Conservation (phyloP, 2,888 invertebrate genomes). For the Metallyticus violacea region DNA sequence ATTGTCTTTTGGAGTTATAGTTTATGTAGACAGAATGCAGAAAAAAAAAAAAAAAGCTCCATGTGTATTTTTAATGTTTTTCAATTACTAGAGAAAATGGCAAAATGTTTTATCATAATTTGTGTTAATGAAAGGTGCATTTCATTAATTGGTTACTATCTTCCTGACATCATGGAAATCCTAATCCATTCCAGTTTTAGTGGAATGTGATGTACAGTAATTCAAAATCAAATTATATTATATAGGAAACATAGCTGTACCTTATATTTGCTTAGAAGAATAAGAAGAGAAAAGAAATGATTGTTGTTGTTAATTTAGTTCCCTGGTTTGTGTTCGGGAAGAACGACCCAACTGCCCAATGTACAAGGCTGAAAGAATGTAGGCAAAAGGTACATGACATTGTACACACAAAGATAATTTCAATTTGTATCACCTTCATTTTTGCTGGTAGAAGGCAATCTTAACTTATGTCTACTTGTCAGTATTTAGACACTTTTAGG, state of each 20-base stretch:
- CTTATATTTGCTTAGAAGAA: constrained; percentile 32
- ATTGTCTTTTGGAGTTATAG: constrained; percentile 36
- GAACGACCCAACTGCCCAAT: background rate
- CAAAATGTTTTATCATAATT: constrained; percentile 34
- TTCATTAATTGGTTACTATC: constrained; percentile 29
- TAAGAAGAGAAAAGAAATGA: constrained; percentile 25
- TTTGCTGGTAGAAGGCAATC: background rate
- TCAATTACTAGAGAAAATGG: constrained; percentile 32
- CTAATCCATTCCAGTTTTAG: constrained; percentile 50
- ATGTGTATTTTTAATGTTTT: constrained; percentile 38
- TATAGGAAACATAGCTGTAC: constrained; percentile 28
- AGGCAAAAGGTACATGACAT: background rate
- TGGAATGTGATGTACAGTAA: constrained; percentile 46
- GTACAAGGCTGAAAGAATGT: background rate
- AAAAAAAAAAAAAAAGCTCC: constrained; percentile 45
- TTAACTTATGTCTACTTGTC: constrained; percentile 9
- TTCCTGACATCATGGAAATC: constrained; percentile 27
- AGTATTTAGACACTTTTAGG: constrained; percentile 12
- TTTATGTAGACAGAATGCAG: constrained; percentile 29
- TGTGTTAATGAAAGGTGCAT: constrained; percentile 29
- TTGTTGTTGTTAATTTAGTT: constrained; percentile 20
- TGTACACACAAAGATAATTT: background rate
- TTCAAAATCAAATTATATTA: constrained; percentile 33
- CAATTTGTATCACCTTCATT: background rate
- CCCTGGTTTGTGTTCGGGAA: constrained; percentile 13